Evolutionary conservation across 2,888 invertebrate species (phyloP), one percentile per base, ranked within the genome.

Genomic region (Platycheirus albimanus): DNA sequence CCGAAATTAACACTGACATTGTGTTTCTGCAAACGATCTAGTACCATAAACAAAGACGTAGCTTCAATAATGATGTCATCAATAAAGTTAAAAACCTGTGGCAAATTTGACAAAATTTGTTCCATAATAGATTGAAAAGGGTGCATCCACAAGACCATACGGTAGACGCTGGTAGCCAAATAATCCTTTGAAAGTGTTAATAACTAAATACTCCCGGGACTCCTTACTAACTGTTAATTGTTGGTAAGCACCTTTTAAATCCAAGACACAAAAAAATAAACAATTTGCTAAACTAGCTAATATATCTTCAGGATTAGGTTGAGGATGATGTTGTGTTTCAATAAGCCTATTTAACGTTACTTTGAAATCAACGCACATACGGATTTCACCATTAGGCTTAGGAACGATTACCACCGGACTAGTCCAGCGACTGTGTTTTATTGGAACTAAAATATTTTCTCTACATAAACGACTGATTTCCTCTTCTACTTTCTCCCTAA

Each of bases 171-270:
- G 87, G 75, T 84, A 85, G 52, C 83, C 61, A 75, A 85, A 88
- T 30, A 88, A 71, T 3, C 88, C 89, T 61, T 87, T 88, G 54
- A 86, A 87, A 1, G 89, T 89, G 71, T 80, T 88, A 43, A 89
- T 85, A 1, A 87, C 87, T 33, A 88, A 67, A 19, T 86, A 86
- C 33, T 88, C 80, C 49, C 84, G 81, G 69, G 86, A 85, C 43
- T 86, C 85, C 11, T 85, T 84, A 28, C 85, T 83, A 30, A 89
- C 84, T 76, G 84, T 85, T 45, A 88, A 47, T 71, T 89, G 88
- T 80, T 88, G 84, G 69, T 88, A 89, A 8, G 89, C 88, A 47
- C 86, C 80, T 10, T 51, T 45, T 17, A 88, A 72, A 74, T 88
- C 87, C 54, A 83, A 87, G 49, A 86, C 79, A 10, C 83, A 84